Base-by-base conservation (phyloP, 2,888 invertebrate species). In the Lasioglossum vierecki region DNA sequence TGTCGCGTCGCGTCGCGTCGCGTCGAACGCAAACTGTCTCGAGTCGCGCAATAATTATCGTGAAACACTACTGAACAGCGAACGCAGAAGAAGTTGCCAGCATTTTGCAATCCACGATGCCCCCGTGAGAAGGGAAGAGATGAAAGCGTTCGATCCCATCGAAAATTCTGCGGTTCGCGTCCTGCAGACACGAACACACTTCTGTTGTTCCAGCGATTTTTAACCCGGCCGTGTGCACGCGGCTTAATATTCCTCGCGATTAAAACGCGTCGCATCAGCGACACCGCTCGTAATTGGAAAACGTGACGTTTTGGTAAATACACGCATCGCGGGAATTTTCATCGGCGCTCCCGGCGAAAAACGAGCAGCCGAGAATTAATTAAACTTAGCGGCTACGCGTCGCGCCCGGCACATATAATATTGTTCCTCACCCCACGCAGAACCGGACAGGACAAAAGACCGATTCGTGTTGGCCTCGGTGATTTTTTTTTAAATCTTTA, bases 241-340 rank as follows among this genome's bases (percentile, higher is more conserved):
- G 15, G 81, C 66, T 81, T 76, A 81, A 83, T 83, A 81, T 83
- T 76, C 81, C 35, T 41, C 44, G 72, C 75, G 83, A 84, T 84
- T 84, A 79, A 83, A 84, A 75, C 83, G 18, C 46, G 75, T n/a
- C 60, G 57, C 83, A 79, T 84, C 83, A 79, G 63, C 79, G 79
- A 79, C 74, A 76, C 63, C 60, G 63, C 57, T 75, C 66, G 83
- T 82, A 82, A 84, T 79, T 84, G 84, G 78, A 83, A 84, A 82
- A 84, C 84, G 78, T 79, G 84, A 84, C 83, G 78, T 75, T 76
- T 63, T 70, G 79, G 75, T 79, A 79, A 84, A 84, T 79, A 57
- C 70, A 72, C 53, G 35, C 18, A 18, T 66, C 66, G 72, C 46
- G 63, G 26, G 76, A 68, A 80, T 80, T 83, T 80, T 73, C 80